Base-by-base conservation (phyloP, 2,797 vertebrate genomes). In the Halcyon chelicuti region DNA sequence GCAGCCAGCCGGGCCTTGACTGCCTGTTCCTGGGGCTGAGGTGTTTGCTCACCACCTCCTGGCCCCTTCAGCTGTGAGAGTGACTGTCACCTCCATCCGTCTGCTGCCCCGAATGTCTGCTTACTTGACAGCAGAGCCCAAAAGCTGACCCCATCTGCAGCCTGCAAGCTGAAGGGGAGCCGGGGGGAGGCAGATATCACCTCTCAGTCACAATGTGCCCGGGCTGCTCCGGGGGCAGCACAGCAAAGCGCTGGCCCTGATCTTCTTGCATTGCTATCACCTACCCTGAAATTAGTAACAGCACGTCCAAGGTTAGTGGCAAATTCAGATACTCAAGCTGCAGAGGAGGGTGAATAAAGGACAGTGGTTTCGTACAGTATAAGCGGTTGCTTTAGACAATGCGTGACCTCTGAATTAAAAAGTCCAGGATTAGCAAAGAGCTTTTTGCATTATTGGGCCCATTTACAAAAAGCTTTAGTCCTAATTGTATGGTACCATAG, bases 211-310 rank as follows among this genome's bases (percentile, higher is more conserved):
- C 90, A 72, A 18, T 1, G 39, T 33, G 85, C 90, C 86, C 85
- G 8, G 93, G 52, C 91, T 94, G 95, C 91, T 95, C 94, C 0
- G 1, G 40, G 95, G 94, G 93, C 90, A 96, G 88, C 33, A 2
- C 88, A 54, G 93, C 80, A 86, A 82, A 94, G 67, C 12, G 37
- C 88, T 79, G 90, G 86, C 93, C 94, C 93, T 94, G 95, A 96
- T 94, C 94, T 82, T 63, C 92, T 93, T 91, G 86, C 88, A 6
- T 93, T 88, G 94, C 93, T 94, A 94, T 94, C 90, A 95, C 90
- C 90, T 90, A 96, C 93, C 93, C 96, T 92, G 93, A 93, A 97
- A 96, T 95, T 96, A 95, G 96, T 58, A 95, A 93, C 93, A 94
- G 88, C 77, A 42, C 1, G 7, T 82, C 95, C 96, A 96, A 95